phyloP scores from a whole-genome alignment of 2,113 vertebrate species.

The Myotis yumanensis region DNA sequence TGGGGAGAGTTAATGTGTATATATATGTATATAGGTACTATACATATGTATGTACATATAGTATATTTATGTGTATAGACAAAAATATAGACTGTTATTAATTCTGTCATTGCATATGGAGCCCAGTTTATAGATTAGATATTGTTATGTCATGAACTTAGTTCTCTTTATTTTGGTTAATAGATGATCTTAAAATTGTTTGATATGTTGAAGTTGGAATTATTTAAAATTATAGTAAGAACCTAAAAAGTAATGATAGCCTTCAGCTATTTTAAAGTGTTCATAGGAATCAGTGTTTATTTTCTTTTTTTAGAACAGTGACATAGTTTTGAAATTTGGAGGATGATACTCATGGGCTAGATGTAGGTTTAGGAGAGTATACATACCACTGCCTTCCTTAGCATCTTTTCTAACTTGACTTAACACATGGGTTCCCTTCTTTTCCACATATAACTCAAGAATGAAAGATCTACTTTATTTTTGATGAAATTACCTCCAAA shows the following conservation, averaged over 20 bases:
- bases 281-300: not conserved
- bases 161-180: conserved; percentile 38
- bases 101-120: not conserved
- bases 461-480: not conserved
- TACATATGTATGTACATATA: not conserved
- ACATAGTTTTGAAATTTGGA: conserved; percentile 50
- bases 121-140: conserved; percentile 4
- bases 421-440: not conserved
- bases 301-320: not conserved
- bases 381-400: not conserved
- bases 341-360: not conserved
- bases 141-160: conserved; percentile 14
- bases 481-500: conserved; percentile 11
- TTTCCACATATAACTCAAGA: not conserved
- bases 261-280: conserved; percentile 8
- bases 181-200: conserved; percentile 32
- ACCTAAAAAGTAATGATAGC: not conserved
- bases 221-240: conserved; percentile 51
- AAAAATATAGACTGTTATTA: not conserved
- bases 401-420: conserved; percentile 15
- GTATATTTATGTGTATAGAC: not conserved
- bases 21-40: not conserved
- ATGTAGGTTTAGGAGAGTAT: not conserved
- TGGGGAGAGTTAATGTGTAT: not conserved
- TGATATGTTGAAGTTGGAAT: conserved; percentile 27